A percentile compares a stretch with the other conserved stretches of the same genome.
Evolutionary conservation across 2,888 invertebrate genomes (phyloP).

Genomic region (Rhimphoctona megacephalus): DNA sequence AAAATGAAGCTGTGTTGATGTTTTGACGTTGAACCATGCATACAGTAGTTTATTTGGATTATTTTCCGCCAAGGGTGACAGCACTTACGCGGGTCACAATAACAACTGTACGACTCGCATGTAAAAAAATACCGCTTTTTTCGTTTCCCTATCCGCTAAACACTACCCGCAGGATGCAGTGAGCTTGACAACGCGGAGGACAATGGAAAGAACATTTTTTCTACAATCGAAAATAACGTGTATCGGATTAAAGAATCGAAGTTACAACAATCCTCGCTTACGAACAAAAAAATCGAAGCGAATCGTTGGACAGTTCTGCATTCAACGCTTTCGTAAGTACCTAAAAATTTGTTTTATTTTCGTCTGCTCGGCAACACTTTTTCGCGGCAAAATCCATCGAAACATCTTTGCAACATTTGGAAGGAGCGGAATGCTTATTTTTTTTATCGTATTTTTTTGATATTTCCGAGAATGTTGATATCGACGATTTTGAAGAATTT

Average conservation of each 20-base stretch:
- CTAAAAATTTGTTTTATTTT: not conserved
- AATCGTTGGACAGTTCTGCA: not conserved
- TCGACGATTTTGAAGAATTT: not conserved
- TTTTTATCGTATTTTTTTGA: not conserved
- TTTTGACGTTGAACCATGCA: constrained; percentile 11
- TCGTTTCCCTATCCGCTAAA: constrained; percentile 8
- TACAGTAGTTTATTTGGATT: constrained; percentile 4
- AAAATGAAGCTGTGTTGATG: not conserved
- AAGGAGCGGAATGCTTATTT: not conserved
- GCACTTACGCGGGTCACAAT: not conserved
- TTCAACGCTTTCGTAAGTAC: not conserved
- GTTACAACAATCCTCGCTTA: not conserved
- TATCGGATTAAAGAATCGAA: not conserved
- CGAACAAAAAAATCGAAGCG: not conserved
- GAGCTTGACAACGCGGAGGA: not conserved
- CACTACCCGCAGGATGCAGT: not conserved
- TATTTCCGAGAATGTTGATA: not conserved
- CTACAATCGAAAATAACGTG: not conserved
- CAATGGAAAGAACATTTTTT: not conserved
- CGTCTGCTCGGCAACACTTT: not conserved
- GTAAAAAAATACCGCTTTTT: constrained; percentile 18
- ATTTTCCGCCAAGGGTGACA: constrained; percentile 12
- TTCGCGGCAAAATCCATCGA: not conserved
- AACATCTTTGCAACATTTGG: not conserved
- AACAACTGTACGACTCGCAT: not conserved